These are phyloP conservation scores for Ethmia dodecea DNA, from an alignment of 2,888 invertebrate genomes.

Conservation along the genomic window DNA sequence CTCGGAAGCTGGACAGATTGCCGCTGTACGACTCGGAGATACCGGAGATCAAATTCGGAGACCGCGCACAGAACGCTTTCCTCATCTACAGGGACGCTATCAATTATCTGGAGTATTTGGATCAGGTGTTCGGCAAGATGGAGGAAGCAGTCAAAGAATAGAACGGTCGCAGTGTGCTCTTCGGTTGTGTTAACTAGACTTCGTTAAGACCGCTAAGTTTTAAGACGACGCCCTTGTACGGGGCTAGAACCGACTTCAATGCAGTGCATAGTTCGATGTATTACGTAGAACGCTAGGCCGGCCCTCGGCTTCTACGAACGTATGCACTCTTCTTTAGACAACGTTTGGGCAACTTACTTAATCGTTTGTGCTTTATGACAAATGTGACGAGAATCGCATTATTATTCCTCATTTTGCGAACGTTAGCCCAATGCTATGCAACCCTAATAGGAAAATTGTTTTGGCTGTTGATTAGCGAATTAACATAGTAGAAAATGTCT, in stretches of 20 bases:
- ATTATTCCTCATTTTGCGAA: too few species aligned
- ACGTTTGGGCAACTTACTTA: too few species aligned
- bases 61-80: conserved; percentile 35
- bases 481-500: conserved; percentile 40
- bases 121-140: conserved; percentile 52
- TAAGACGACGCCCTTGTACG: not conserved
- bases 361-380: too few species aligned
- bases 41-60: conserved; percentile 40
- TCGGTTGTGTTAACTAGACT: conserved; percentile 31
- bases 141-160: conserved; percentile 28
- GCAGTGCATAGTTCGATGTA: too few species aligned
- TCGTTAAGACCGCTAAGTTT: conserved; percentile 23
- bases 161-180: conserved; percentile 28
- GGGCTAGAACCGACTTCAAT: conserved; percentile 18
- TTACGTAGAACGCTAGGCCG: conserved; percentile 3
- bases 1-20: conserved; percentile 43
- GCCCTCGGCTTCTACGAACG: conserved; percentile 3
- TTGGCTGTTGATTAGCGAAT: conserved; percentile 57
- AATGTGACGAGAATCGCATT: too few species aligned
- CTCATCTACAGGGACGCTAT: conserved; percentile 59
- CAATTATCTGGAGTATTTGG: conserved; percentile 57
- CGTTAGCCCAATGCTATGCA: conserved; percentile 29
- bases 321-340: too few species aligned
- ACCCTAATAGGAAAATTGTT: conserved; percentile 43
- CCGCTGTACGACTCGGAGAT: conserved; percentile 47